Conservation (phyloP, 2,888 invertebrate species). For the Ennomos erosarius region DNA sequence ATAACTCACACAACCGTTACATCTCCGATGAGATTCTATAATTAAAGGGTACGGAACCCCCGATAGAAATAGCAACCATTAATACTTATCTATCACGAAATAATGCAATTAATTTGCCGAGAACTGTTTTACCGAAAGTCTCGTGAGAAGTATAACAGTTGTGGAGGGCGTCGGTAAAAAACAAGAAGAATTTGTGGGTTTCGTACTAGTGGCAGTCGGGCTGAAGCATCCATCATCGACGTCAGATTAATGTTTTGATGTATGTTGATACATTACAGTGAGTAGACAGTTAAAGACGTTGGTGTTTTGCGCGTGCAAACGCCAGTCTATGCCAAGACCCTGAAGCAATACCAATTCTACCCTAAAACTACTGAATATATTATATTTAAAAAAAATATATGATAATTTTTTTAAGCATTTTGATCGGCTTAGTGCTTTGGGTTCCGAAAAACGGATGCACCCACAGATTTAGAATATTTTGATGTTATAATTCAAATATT, state of each 20-base stretch:
- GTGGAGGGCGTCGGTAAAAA: constrained; percentile 56
- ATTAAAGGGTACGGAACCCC: constrained; percentile 71
- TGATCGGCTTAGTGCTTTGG: too few relatives aligned
- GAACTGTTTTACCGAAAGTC: constrained; percentile 69
- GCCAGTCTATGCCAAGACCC: too few relatives aligned
- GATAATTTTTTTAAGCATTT: too few relatives aligned
- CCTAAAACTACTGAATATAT: too few relatives aligned
- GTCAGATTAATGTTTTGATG: constrained; percentile 77
- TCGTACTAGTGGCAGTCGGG: constrained; percentile 14
- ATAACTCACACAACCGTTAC: constrained; percentile 69
- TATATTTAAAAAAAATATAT: too few relatives aligned
- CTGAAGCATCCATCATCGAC: constrained; percentile 66
- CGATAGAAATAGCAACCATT: constrained; percentile 63
- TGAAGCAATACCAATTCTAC: too few relatives aligned
- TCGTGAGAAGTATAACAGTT: constrained; percentile 79
- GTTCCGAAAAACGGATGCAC: too few relatives aligned
- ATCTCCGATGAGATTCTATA: constrained; percentile 71
- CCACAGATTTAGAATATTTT: too few relatives aligned
- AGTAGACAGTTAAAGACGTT: constrained; percentile 35
- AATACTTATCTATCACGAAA: constrained; percentile 80
- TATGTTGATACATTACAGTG: constrained; percentile 61
- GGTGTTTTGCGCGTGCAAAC: constrained; percentile 18
- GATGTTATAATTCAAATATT: too few relatives aligned
- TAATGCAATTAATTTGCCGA: constrained; percentile 80
- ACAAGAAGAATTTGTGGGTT: constrained; percentile 53